Evolutionary conservation across 2,888 invertebrate species (phyloP).

Genomic region (Kuschelorhynchus macadamiae): DNA sequence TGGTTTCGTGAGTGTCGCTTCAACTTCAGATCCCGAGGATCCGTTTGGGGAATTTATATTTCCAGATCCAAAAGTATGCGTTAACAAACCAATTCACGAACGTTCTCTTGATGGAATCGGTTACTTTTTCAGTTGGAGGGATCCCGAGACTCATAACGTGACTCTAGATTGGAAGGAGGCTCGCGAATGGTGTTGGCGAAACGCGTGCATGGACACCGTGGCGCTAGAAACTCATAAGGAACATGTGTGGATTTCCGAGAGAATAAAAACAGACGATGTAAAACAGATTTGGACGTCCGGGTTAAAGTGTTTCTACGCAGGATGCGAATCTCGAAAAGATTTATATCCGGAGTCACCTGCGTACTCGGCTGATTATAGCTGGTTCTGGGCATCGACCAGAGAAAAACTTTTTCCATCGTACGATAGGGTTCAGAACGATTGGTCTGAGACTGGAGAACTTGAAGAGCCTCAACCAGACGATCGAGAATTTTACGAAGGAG

Average conservation of each 20-base stretch:
- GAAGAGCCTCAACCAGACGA: constrained; percentile 18
- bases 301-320: constrained; percentile 10
- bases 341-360: background rate
- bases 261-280: background rate
- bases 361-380: constrained; percentile 5
- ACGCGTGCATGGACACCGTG: constrained; percentile 13
- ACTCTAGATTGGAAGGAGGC: background rate
- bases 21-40: no score
- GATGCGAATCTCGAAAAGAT: constrained; percentile 13
- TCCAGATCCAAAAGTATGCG: background rate
- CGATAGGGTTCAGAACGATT: constrained; percentile 5
- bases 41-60: background rate
- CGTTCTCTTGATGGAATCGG: background rate
- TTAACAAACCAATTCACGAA: background rate
- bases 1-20: no score
- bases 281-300: constrained; percentile 23
- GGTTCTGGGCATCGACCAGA: constrained; percentile 12
- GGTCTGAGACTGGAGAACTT: constrained; percentile 12
- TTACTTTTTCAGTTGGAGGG: constrained; percentile 14
- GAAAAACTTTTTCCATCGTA: constrained; percentile 7
- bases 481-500: background rate
- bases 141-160: background rate
- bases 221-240: constrained; percentile 4
- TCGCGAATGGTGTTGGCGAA: constrained; percentile 7
- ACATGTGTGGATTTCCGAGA: background rate